Evolutionary conservation across 2,888 invertebrate genomes (phyloP).

Genomic region (Seira musarum): DNA sequence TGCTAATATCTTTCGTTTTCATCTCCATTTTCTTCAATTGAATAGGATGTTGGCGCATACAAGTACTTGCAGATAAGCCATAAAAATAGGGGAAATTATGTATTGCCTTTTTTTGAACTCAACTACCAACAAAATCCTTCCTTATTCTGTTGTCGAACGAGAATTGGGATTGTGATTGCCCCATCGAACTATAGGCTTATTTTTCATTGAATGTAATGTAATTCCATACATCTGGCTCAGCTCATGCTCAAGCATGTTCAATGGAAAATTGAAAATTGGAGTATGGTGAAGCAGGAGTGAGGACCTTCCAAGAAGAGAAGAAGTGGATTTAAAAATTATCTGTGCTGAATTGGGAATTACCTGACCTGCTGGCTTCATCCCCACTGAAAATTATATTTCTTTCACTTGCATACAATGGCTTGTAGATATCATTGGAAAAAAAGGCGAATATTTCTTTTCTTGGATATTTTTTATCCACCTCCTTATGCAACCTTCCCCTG

Average conservation of each 20-base stretch:
- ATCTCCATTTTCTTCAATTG: too few species aligned
- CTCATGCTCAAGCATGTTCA: constrained; percentile 27
- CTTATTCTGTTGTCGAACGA: too few species aligned
- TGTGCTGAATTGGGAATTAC: constrained; percentile 47
- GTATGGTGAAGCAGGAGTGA: background rate
- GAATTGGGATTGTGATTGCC: too few species aligned
- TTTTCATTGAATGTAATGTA: constrained; percentile 28
- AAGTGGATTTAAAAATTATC: background rate
- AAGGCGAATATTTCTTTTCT: too few species aligned
- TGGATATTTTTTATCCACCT: background rate
- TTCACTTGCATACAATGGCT: background rate
- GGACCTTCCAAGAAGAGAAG: constrained; percentile 4
- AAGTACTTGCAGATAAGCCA: too few species aligned
- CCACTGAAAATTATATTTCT: background rate
- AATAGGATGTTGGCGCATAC: too few species aligned
- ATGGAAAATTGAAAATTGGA: constrained; percentile 22
- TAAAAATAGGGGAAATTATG: too few species aligned
- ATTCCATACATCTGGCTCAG: constrained; percentile 45
- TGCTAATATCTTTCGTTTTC: too few species aligned
- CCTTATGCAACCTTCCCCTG: background rate
- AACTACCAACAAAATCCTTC: too few species aligned
- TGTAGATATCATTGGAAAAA: background rate
- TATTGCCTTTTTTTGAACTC: too few species aligned
- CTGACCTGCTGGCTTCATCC: constrained; percentile 51
- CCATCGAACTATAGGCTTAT: too few species aligned